These are phyloP conservation scores for Cenopis cana DNA, from an alignment of 2,888 invertebrate species.

Conservation along the genomic window DNA sequence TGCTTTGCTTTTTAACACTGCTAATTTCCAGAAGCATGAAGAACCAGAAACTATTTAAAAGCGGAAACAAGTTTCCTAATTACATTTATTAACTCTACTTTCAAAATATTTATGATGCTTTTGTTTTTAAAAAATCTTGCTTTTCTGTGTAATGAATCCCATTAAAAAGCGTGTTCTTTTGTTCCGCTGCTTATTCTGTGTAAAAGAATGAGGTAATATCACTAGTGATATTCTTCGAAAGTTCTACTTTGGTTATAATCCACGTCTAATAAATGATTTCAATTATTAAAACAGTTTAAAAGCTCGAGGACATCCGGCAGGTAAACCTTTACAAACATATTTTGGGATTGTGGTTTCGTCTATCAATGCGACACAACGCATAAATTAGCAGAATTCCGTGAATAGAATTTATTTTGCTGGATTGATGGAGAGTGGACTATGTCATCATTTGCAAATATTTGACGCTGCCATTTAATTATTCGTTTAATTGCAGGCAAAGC, in stretches of 20 bases:
- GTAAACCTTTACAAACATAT: conserved; percentile 17
- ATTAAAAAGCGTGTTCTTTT: conserved; percentile 34
- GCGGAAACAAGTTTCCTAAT: conserved; percentile 38
- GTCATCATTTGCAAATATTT: conserved; percentile 11
- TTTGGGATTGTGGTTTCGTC: conserved; percentile 22
- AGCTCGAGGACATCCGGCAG: background rate
- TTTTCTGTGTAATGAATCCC: conserved; percentile 26
- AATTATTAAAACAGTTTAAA: conserved; percentile 2
- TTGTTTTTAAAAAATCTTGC: conserved; percentile 25
- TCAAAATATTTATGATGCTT: conserved; percentile 31
- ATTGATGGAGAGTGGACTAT: conserved; percentile 1
- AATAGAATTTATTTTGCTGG: conserved; percentile 14
- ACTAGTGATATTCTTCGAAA: conserved; percentile 21
- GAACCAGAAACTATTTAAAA: conserved; percentile 39
- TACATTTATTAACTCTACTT: conserved; percentile 39
- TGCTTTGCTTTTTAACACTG: conserved; percentile 10
- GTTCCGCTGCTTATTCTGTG: conserved; percentile 16
- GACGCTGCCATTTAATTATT: conserved; percentile 17
- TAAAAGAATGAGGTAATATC: conserved; percentile 3
- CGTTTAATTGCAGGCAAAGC: conserved; percentile 1
- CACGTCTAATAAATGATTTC: background rate
- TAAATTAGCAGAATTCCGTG: conserved; percentile 9
- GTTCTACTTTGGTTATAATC: conserved; percentile 5
- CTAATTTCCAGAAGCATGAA: conserved; percentile 28
- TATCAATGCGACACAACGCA: conserved; percentile 20